Evolutionary conservation across 37 sponge, comb jelly and placozoan species (phyloP), one percentile per base, ranked within the genome.

Genomic region (Chondrosia reniformis): DNA sequence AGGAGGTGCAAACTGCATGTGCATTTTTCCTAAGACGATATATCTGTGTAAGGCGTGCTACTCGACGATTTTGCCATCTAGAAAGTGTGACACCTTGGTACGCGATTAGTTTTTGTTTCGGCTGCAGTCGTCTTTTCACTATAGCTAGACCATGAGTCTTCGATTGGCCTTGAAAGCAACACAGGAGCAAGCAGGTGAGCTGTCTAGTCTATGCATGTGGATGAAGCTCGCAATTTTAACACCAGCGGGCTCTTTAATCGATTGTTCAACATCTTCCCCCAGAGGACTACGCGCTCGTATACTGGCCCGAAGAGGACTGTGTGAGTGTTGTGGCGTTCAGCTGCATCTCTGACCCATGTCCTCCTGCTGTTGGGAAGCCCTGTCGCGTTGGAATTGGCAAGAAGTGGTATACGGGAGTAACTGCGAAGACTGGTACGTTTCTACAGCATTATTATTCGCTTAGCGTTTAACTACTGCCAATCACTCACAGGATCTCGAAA

Each of bases 381-480:
- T 49, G 52, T 15, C 10, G 15, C 10, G 52, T 49, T 10, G 15
- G 15, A 49, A 15, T 49, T 19, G 52, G 52, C 15, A 49, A 49
- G 52, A 49, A 49, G 15, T 10, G 10, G 24, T 72, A 45, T 43
- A 44, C 10, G 74, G 46, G 74, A 13, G 46, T 72, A 33, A 72
- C 46, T 44, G 46, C 44, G 74, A 45, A 40, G 46, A 45, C 22
- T 33, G 46, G 74, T 72, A 72, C 63, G 27, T 62, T 49, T 63
- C 64, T 63, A 25, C 36, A 19, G 44, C 40, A 22, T 24, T 62
- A 24, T 62, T 62, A 62, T 62, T 24, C 63, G 17, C 63, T 9
- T 25, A 62, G 8, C 27, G 9, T 62, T 24, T 62, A 62, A 49
- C 54, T 49, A 17, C 54, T 49, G 54, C 54, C 54, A 32, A 22